Evolutionary conservation across 2,888 invertebrate species (phyloP), one percentile per base, ranked within the genome.

Genomic region (Caenorhabditis macrosperma): DNA sequence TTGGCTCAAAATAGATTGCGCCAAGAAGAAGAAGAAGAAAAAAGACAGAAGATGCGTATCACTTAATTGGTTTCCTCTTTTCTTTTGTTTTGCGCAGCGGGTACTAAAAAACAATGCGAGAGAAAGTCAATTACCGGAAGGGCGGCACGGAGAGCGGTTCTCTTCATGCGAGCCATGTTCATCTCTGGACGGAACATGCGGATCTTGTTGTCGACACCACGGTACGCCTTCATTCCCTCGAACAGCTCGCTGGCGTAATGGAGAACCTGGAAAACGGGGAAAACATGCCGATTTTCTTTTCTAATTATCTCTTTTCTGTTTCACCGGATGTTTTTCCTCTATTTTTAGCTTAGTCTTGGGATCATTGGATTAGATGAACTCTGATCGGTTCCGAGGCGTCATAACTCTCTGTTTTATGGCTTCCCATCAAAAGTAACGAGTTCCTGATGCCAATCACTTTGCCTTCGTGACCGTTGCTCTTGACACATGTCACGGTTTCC

Each of bases 161-260:
- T 91, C 89, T 95, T 94, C 95, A 99, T 95, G 85, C 99, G 93
- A 77, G 94, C 93, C 95, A 98, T 96, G 91, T 99, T 99, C 91
- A 96, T 92, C 67, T 96, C 95, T 0, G 98, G 98, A 61, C 99
- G 94, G 92, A 99, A 99, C 89, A 99, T 92, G 85, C 97, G 93
- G 85, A 99, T 95, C 92, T 94, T 94, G 72, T 95, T 95, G 92
- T 99, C 97, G 12, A 94, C 93, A 9, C 97, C 96, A 86, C 96
- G 93, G 92, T 95, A 99, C 0, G 97, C 97, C 92, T 99, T 99
- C 94, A 97, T 94, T 66, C 99, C 99, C 93, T 99, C 99, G 91
- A 99, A 99, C 82, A 97, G 93, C 96, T 98, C 90, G 48, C 87
- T 85, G 22, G 89, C 90, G 55, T 90, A 90, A 82, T 90, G 90